A percentile compares a stretch with the other conserved stretches of the same genome.
Evolutionary conservation across 2,113 vertebrate genomes (phyloP).

Genomic region (Grallaria varia): DNA sequence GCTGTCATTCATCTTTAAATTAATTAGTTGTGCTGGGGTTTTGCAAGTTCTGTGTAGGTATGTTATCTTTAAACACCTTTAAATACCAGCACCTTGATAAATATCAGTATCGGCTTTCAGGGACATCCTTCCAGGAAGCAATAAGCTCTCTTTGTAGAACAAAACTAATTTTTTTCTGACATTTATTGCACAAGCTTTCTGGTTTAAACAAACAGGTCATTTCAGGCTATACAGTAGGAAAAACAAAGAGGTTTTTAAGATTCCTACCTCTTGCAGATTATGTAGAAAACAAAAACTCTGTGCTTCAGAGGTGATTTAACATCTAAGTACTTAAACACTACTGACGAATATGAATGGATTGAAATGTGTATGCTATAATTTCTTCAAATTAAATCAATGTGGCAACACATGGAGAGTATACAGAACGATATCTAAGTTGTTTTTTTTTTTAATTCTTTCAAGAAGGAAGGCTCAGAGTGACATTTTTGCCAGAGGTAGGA

Average conservation of each 20-base stretch:
- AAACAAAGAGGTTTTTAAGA: not conserved
- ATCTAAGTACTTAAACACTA: not conserved
- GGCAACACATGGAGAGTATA: not conserved
- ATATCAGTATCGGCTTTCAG: not conserved
- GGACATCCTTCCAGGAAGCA: not conserved
- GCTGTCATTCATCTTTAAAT: not conserved
- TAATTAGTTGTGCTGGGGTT: not conserved
- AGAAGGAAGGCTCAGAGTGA: not conserved
- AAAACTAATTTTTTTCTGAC: not conserved
- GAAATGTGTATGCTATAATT: not conserved
- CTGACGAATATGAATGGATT: not conserved
- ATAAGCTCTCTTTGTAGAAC: not conserved
- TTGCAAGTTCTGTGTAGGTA: not conserved
- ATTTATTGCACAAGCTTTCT: not conserved
- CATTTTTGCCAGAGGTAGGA: not conserved
- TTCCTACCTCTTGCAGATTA: not conserved
- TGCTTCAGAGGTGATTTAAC: not conserved
- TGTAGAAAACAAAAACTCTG: not conserved
- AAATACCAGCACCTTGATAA: not conserved
- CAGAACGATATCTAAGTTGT: not conserved
- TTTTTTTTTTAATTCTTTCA: not conserved
- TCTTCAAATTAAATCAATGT: not conserved
- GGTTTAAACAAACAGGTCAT: not conserved
- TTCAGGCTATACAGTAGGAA: not conserved
- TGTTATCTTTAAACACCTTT: not conserved